Evolutionary conservation across 2,113 vertebrate genomes (phyloP).

Genomic region (Python bivittatus): DNA sequence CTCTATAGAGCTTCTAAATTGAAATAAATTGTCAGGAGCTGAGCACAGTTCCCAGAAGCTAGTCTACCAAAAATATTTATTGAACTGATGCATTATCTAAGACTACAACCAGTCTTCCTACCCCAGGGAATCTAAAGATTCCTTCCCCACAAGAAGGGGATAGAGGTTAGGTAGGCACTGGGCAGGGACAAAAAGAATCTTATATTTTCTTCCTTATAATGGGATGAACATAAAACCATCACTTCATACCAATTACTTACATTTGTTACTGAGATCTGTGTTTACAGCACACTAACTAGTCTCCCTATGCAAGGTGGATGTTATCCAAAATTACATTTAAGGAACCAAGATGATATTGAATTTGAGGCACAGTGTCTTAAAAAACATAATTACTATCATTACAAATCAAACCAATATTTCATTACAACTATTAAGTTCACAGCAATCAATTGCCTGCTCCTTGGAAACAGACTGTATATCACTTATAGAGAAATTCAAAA

Average conservation of each 20-base stretch:
- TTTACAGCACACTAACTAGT: not conserved
- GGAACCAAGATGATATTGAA: not conserved
- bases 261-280: not conserved
- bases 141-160: not conserved
- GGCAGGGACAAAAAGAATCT: not conserved
- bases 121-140: not conserved
- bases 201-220: conserved; percentile 22
- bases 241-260: not conserved
- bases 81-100: conserved; percentile 21
- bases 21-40: conserved; percentile 32
- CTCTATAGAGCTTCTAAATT: conserved; percentile 27
- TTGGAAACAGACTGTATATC: not conserved
- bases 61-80: conserved; percentile 36
- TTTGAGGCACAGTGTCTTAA: not conserved
- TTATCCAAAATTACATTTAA: conserved; percentile 9
- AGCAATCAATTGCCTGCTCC: not conserved
- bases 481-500: not conserved
- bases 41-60: conserved; percentile 36
- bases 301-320: not conserved
- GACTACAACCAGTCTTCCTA: conserved; percentile 21
- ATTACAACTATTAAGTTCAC: not conserved
- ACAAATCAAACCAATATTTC: not conserved
- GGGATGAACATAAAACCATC: not conserved
- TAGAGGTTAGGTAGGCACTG: not conserved
- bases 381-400: not conserved